Conservation (phyloP, 2,113 vertebrate genomes). For the Taxidea taxus region DNA sequence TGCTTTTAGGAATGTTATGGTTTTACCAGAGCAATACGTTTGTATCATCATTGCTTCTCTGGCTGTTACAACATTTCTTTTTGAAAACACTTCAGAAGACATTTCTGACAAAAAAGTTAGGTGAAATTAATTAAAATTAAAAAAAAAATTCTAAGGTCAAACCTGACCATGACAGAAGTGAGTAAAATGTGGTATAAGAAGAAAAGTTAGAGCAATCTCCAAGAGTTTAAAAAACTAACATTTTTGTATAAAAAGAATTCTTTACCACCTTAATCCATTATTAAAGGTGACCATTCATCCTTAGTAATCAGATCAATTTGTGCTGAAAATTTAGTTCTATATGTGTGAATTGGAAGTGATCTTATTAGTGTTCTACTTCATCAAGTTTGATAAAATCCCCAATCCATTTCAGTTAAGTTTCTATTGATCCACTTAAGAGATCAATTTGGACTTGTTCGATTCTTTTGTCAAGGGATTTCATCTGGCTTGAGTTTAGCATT, state of each 20-base stretch:
- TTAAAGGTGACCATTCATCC: conserved; percentile 79
- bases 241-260: conserved; percentile 59
- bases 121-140: background rate
- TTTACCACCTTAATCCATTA: conserved; percentile 72
- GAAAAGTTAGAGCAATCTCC: background rate
- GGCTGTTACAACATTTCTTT: background rate
- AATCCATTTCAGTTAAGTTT: conserved; percentile 82
- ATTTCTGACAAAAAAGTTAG: background rate
- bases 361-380: conserved; percentile 80
- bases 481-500: conserved; percentile 66
- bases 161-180: background rate
- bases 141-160: background rate
- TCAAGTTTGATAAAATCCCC: conserved; percentile 80
- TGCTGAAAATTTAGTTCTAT: conserved; percentile 77
- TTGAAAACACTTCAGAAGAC: conserved; percentile 5
- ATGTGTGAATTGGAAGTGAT: conserved; percentile 79
- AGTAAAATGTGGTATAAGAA: conserved; percentile 35
- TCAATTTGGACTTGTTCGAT: conserved; percentile 78
- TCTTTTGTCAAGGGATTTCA: conserved; percentile 75
- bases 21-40: background rate
- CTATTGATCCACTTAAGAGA: conserved; percentile 83
- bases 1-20: background rate
- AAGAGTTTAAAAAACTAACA: conserved; percentile 58
- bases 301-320: conserved; percentile 77
- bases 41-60: background rate